Evolutionary conservation across 2,888 invertebrate genomes (phyloP).

Genomic region (Emmelina monodactyla): DNA sequence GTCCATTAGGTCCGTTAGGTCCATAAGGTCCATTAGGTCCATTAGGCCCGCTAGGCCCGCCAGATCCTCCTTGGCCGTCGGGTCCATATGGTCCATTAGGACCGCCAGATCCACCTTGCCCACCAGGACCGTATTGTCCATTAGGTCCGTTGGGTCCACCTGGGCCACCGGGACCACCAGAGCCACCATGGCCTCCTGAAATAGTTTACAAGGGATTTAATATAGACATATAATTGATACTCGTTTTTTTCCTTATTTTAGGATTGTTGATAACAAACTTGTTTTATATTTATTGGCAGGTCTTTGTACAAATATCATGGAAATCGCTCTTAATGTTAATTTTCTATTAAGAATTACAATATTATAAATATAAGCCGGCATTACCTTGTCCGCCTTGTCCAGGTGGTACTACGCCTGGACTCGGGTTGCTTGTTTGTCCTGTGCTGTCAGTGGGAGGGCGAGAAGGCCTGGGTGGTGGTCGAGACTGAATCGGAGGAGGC

Average conservation of each 20-base stretch:
- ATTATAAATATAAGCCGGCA: neutral
- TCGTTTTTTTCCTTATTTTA: too few species aligned
- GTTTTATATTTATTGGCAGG: too few species aligned
- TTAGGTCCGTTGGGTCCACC: constrained; percentile 22
- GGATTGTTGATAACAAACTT: too few species aligned
- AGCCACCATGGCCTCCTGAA: too few species aligned
- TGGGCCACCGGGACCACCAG: too few species aligned
- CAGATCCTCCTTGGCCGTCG: constrained; percentile 24
- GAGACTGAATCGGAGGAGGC: constrained; percentile 36
- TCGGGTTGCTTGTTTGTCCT: constrained; percentile 42
- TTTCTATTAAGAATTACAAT: too few species aligned
- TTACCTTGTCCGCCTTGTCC: constrained; percentile 24
- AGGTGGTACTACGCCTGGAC: constrained; percentile 35
- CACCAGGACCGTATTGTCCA: constrained; percentile 20
- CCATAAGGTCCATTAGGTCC: constrained; percentile 31
- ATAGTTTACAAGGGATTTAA: too few species aligned
- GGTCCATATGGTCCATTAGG: constrained; percentile 15
- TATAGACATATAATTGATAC: too few species aligned
- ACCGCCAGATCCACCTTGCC: constrained; percentile 23
- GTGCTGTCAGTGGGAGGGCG: constrained; percentile 34
- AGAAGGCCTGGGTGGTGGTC: constrained; percentile 29
- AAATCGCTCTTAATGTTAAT: too few species aligned
- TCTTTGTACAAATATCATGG: too few species aligned
- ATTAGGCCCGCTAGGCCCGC: constrained; percentile 22
- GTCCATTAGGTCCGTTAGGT: constrained; percentile 12